phyloP scores from a whole-genome alignment of 1,140 invertebrate species.

The Papilio xuthus region DNA sequence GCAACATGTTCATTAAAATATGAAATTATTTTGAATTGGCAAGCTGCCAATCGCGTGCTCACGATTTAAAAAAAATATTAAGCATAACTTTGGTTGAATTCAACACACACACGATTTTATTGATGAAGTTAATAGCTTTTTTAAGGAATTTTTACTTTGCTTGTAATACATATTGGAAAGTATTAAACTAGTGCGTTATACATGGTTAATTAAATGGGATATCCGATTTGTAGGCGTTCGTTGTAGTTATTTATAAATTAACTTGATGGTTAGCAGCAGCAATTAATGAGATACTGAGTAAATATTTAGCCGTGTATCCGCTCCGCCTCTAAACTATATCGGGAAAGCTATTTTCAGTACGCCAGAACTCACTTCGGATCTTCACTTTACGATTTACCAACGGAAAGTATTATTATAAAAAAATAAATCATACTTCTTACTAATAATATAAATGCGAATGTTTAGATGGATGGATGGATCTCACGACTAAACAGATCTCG shows the following conservation, averaged over 20 bases:
- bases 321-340: slow-evolving; percentile 27
- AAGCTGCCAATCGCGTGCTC: slow-evolving; percentile 21
- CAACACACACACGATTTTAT: background rate
- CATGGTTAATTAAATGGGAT: background rate
- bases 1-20: slow-evolving; percentile 45
- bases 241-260: slow-evolving; percentile 7
- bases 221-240: background rate
- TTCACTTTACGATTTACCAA: background rate
- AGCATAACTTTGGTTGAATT: background rate
- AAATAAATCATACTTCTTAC: no score
- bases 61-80: background rate
- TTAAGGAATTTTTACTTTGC: background rate
- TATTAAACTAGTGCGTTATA: background rate
- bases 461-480: no score
- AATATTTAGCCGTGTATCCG: slow-evolving; percentile 35
- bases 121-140: background rate
- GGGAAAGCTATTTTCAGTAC: slow-evolving; percentile 26
- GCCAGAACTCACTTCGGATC: background rate
- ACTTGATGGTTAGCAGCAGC: background rate
- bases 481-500: no score
- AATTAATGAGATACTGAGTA: slow-evolving; percentile 21
- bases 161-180: background rate
- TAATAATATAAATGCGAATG: no score
- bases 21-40: slow-evolving; percentile 29
- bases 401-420: background rate